phyloP scores from a whole-genome alignment of 2,888 invertebrate species.

The Chrysopilus asiliformis region DNA sequence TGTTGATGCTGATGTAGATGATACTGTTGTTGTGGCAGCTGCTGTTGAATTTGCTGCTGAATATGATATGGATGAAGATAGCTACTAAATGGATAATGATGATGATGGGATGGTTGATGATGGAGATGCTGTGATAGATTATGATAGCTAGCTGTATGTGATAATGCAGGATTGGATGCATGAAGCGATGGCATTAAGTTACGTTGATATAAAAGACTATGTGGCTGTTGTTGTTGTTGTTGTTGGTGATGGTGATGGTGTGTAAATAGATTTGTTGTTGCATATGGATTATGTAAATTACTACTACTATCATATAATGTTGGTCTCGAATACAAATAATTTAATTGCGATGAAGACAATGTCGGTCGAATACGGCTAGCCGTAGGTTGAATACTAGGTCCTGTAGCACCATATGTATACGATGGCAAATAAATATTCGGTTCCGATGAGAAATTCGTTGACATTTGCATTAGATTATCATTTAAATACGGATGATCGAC shows the following conservation, averaged over 20 bases:
- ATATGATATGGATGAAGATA: slow-evolving; percentile 20
- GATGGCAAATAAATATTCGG: slow-evolving; percentile 35
- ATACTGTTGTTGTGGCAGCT: slow-evolving; percentile 23
- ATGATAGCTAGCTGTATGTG: slow-evolving; percentile 23
- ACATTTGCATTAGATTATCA: slow-evolving; percentile 33
- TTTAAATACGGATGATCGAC: slow-evolving; percentile 20
- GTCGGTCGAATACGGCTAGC: slow-evolving; percentile 27
- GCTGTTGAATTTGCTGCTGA: slow-evolving; percentile 23
- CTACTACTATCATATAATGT: slow-evolving; percentile 10
- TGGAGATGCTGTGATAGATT: slow-evolving; percentile 22
- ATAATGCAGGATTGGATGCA: slow-evolving; percentile 21
- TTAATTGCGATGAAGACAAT: slow-evolving; percentile 32
- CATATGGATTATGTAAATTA: slow-evolving; percentile 8
- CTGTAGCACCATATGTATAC: slow-evolving; percentile 15
- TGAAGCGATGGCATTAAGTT: slow-evolving; percentile 14
- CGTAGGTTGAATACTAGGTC: slow-evolving; percentile 16
- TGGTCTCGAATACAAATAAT: slow-evolving; percentile 15
- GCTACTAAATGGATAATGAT: no score
- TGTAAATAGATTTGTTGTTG: slow-evolving; percentile 8
- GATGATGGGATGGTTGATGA: slow-evolving; percentile 21
- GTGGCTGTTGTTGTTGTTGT: slow-evolving; percentile 5
- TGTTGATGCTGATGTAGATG: slow-evolving; percentile 22
- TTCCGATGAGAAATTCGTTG: slow-evolving; percentile 35
- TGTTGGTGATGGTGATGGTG: no score
- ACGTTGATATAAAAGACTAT: slow-evolving; percentile 9